Percentiles rank a stretch among this genome's conserved stretches.
Conservation (phyloP, 2,888 invertebrate species). For the Ferrisia virgata region DNA sequence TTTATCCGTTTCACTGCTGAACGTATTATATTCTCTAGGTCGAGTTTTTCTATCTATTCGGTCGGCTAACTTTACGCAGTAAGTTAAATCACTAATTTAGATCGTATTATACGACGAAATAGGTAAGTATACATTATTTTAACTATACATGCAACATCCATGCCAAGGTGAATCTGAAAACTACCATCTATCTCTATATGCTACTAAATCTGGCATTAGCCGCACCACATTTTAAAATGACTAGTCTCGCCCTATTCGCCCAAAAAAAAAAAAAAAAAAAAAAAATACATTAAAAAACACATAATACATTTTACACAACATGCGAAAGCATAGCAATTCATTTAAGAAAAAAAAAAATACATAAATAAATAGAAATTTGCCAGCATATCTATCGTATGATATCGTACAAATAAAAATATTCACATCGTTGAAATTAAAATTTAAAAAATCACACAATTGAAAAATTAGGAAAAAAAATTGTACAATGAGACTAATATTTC, state of each 20-base stretch:
- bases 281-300: neutral
- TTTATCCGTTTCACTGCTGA: neutral
- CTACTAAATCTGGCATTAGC: neutral
- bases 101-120: neutral
- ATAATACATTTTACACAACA: neutral
- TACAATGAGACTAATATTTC: constrained; percentile 1
- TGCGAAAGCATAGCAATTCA: neutral
- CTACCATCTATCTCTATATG: no score
- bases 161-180: neutral
- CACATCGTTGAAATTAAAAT: neutral
- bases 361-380: no score
- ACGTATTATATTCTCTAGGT: neutral
- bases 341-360: no score
- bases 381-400: no score
- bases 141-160: neutral
- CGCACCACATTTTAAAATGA: neutral
- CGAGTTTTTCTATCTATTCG: neutral
- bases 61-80: neutral
- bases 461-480: neutral
- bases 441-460: neutral
- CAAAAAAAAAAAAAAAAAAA: no score
- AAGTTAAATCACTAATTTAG: neutral
- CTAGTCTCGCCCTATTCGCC: constrained; percentile 1
- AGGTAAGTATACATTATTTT: no score
- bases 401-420: neutral